phyloP scores from a whole-genome alignment of 1,140 invertebrate species.

The Calliopsis andreniformis region DNA sequence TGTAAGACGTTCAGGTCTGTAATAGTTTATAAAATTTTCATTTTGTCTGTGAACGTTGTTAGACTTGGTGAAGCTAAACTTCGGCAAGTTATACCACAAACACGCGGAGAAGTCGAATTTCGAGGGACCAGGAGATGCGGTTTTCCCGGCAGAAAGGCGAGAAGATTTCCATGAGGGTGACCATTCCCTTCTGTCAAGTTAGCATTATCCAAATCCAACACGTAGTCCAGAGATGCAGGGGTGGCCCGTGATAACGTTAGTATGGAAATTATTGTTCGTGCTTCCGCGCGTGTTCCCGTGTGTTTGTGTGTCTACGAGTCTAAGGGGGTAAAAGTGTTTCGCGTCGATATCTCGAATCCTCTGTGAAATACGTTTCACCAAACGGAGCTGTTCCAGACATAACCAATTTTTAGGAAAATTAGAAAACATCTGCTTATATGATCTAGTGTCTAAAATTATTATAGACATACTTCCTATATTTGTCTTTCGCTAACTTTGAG shows the following conservation, averaged over 20 bases:
- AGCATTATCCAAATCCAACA: slow-evolving; percentile 65
- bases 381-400: background rate
- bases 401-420: too few relatives aligned
- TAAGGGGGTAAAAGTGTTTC: slow-evolving; percentile 25
- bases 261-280: slow-evolving; percentile 65
- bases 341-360: slow-evolving; percentile 41
- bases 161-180: slow-evolving; percentile 53
- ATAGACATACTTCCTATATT: too few relatives aligned
- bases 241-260: slow-evolving; percentile 56
- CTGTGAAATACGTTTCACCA: slow-evolving; percentile 9
- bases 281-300: slow-evolving; percentile 3
- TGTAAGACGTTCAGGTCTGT: too few relatives aligned
- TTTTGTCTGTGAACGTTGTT: too few relatives aligned
- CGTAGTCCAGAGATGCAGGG: slow-evolving; percentile 47
- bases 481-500: too few relatives aligned
- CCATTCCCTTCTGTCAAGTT: slow-evolving; percentile 57
- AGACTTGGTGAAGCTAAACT: background rate
- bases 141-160: slow-evolving; percentile 43
- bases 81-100: background rate
- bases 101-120: slow-evolving; percentile 19
- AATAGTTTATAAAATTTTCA: too few relatives aligned
- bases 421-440: too few relatives aligned
- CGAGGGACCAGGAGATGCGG: slow-evolving; percentile 35
- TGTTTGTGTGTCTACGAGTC: slow-evolving; percentile 17
- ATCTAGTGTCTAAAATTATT: too few relatives aligned